Base-by-base conservation (phyloP, 92 coral and sea anemone genomes). In the Siderastrea siderea region DNA sequence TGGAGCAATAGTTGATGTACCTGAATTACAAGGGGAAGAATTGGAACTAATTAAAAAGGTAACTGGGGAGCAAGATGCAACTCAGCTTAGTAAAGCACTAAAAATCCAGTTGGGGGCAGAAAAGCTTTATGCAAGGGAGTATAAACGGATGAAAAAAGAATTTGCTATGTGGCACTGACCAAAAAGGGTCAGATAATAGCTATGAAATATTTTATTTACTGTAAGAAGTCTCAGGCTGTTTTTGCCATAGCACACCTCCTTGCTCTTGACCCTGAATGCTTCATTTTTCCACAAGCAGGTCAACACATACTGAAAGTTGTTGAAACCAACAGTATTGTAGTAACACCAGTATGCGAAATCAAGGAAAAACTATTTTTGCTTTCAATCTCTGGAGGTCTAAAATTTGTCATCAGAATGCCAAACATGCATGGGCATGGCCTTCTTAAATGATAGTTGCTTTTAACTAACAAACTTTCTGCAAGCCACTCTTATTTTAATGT, bases 401-500 rank as follows among this genome's bases (percentile, higher is more conserved):
- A 78, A 74, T 87, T 51, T 87, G 76, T 80, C 48, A 57, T 87
- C 45, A 79, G 85, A 10, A 51, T 86, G 77, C 76, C 78, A 67
- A 86, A 86, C 69, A 78, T 86, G 47, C 78, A 78, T 78, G 90
- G 85, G 17, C 85, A 78, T 86, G 90, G 85, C 78, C 85, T 86
- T 65, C 70, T 86, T 68, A 78, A 86, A 66, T 69, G 59, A 14
- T 52, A 38, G 13, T 52, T 52, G 57, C 38, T 26, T 26, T 26
- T 0, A 26, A 26, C 38, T 26, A 26, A 26, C 0, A 26, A 26
- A 26, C 38, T 0, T 26, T 26, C 38, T 26, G 38, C 38, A 26
- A 26, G 38, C 38, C 38, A 26, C 38, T 26, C 38, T 26, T 26
- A 26, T 26, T 26, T 26, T 26, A 26, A 26, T 26, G 38, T 26